Conservation (phyloP, 1,140 invertebrate species). For the Drosophila willistoni region DNA sequence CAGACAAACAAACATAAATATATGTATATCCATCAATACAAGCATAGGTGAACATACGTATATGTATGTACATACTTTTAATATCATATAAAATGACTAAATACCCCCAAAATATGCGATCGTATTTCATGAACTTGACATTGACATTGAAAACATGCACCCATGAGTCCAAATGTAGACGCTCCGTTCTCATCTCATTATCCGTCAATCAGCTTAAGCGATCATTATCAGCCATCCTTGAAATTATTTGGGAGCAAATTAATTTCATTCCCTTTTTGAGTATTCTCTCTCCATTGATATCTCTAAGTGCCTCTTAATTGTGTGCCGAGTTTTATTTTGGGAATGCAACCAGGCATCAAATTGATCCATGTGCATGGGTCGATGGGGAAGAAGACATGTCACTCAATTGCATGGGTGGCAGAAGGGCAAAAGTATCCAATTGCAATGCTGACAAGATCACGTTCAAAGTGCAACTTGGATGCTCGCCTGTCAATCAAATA, state of each 20-base stretch:
- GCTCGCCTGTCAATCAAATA: conserved; percentile 69
- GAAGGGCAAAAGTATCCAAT: conserved; percentile 62
- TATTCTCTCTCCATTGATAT: conserved; percentile 20
- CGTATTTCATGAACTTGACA: conserved; percentile 76
- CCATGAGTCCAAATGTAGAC: conserved; percentile 12
- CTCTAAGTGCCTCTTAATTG: conserved; percentile 66
- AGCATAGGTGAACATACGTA: too few species aligned
- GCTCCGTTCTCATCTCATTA: conserved; percentile 20
- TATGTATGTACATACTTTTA: background rate
- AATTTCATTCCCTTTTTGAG: background rate
- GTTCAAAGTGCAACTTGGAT: conserved; percentile 68
- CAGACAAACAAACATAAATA: background rate
- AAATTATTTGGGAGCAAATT: conserved; percentile 48
- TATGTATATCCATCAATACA: background rate
- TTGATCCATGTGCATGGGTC: conserved; percentile 32
- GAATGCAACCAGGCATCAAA: conserved; percentile 48
- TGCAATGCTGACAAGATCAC: conserved; percentile 76
- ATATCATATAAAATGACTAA: conserved; percentile 21
- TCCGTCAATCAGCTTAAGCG: conserved; percentile 61
- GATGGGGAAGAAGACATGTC: conserved; percentile 32
- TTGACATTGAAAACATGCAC: conserved; percentile 60
- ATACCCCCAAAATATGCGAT: conserved; percentile 53
- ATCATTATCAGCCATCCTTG: conserved; percentile 64
- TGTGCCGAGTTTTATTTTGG: conserved; percentile 64
- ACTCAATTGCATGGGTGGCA: conserved; percentile 22